Conservation (phyloP, 1,140 invertebrate species). For the Cyrtorhinus lividipennis region DNA sequence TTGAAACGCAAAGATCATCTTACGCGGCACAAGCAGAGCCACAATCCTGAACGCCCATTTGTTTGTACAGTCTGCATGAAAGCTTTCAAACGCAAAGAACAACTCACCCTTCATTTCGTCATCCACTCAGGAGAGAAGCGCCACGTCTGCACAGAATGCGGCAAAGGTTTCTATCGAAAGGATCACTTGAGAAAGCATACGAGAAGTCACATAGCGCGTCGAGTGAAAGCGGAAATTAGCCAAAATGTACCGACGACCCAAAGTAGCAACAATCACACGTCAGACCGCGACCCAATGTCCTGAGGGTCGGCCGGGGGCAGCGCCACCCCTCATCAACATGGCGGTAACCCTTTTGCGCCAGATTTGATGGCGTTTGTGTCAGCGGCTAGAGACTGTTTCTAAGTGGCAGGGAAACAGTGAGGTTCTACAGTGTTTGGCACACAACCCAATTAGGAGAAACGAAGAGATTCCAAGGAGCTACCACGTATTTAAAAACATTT, state of each 20-base stretch:
- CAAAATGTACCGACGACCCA: slow-evolving; percentile 33
- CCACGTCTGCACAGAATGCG: slow-evolving; percentile 40
- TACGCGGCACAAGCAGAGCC: slow-evolving; percentile 36
- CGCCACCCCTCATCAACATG: not conserved
- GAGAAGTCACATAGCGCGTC: slow-evolving; percentile 36
- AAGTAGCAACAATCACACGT: not conserved
- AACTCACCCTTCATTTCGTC: slow-evolving; percentile 38
- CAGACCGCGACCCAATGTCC: slow-evolving; percentile 18
- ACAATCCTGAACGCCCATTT: slow-evolving; percentile 38
- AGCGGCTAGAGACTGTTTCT: slow-evolving; percentile 27
- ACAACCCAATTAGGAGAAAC: too few species aligned
- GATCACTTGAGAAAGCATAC: slow-evolving; percentile 44
- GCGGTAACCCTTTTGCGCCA: slow-evolving; percentile 19
- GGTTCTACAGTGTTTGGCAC: too few species aligned
- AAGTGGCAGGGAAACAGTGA: too few species aligned
- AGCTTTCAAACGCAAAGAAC: slow-evolving; percentile 40
- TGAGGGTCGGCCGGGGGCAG: slow-evolving; percentile 24
- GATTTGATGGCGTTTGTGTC: slow-evolving; percentile 28
- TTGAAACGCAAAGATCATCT: slow-evolving; percentile 37
- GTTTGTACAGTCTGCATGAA: slow-evolving; percentile 38
- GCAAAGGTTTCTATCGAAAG: slow-evolving; percentile 43
- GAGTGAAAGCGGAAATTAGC: slow-evolving; percentile 65
- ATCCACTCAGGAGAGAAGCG: slow-evolving; percentile 33
- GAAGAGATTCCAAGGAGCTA: too few species aligned
- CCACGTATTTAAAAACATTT: too few species aligned